A percentile compares a stretch with the other conserved stretches of the same genome.
phyloP scores from a whole-genome alignment of 2,797 vertebrate genomes.

The Moxostoma hubbsi region DNA sequence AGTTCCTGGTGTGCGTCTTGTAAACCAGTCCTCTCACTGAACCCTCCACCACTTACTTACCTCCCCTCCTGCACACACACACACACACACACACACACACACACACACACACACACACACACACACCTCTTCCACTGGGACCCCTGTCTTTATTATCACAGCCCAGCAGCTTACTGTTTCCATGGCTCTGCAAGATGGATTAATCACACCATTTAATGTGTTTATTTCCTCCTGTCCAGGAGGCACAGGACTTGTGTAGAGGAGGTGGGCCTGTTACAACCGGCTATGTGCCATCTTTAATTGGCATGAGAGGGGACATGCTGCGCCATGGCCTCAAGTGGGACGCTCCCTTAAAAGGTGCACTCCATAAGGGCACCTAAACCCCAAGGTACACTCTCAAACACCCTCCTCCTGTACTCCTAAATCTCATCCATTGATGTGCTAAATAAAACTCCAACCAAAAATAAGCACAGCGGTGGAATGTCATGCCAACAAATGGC shows the following conservation, averaged over 20 bases:
- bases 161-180: constrained; percentile 67
- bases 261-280: constrained; percentile 49
- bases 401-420: constrained; percentile 30
- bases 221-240: constrained; percentile 69
- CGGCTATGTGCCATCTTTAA: constrained; percentile 56
- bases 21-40: constrained; percentile 49
- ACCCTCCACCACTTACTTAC: constrained; percentile 37
- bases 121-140: constrained; percentile 56
- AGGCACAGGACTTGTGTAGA: constrained; percentile 66
- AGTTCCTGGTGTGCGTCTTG: constrained; percentile 45
- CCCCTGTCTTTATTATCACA: constrained; percentile 59
- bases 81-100: constrained; percentile 38
- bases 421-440: constrained; percentile 49
- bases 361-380: constrained; percentile 28
- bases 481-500: constrained; percentile 60
- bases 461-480: constrained; percentile 54
- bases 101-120: constrained; percentile 42
- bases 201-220: constrained; percentile 72
- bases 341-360: constrained; percentile 45
- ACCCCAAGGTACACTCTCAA: constrained; percentile 33
- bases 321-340: constrained; percentile 43
- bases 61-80: constrained; percentile 37
- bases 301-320: constrained; percentile 58
- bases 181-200: constrained; percentile 70
- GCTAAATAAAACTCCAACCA: constrained; percentile 51